phyloP scores from a whole-genome alignment of 2,113 vertebrate genomes.

The Rhinichthys klamathensis region DNA sequence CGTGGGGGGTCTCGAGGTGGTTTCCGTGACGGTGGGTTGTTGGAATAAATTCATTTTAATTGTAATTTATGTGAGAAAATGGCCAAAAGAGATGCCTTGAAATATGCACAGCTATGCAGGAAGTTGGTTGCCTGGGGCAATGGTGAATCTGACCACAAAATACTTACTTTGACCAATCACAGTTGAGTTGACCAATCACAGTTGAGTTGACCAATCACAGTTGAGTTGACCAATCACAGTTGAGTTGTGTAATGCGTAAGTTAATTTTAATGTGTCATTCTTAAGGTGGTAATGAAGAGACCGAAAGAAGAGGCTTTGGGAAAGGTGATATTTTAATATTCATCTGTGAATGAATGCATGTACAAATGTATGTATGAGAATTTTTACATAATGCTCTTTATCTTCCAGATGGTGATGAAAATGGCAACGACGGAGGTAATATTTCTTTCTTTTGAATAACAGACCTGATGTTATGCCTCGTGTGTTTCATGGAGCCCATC shows the following conservation, averaged over 20 bases:
- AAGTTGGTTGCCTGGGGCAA: background rate
- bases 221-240: background rate
- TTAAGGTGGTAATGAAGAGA: slow-evolving; percentile 52
- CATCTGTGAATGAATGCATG: too few relatives aligned
- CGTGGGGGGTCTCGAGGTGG: background rate
- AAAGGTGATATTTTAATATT: slow-evolving; percentile 57
- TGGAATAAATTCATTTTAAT: background rate
- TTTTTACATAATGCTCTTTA: background rate
- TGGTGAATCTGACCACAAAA: background rate
- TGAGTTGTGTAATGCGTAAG: background rate
- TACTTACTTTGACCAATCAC: background rate
- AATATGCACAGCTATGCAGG: background rate
- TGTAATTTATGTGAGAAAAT: background rate
- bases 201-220: background rate
- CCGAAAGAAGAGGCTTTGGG: slow-evolving; percentile 56
- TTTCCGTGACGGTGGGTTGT: slow-evolving; percentile 56
- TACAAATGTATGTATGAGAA: too few relatives aligned
- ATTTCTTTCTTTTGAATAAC: background rate
- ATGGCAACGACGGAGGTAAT: slow-evolving; percentile 1
- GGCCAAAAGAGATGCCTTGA: too few relatives aligned
- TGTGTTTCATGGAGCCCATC: background rate
- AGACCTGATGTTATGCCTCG: background rate
- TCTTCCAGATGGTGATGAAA: slow-evolving; percentile 21
- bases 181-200: background rate
- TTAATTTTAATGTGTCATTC: background rate